A percentile compares a stretch with the other conserved stretches of the same genome.
Evolutionary conservation across 1,140 invertebrate genomes (phyloP).

Genomic region (Metaphire vulgaris): DNA sequence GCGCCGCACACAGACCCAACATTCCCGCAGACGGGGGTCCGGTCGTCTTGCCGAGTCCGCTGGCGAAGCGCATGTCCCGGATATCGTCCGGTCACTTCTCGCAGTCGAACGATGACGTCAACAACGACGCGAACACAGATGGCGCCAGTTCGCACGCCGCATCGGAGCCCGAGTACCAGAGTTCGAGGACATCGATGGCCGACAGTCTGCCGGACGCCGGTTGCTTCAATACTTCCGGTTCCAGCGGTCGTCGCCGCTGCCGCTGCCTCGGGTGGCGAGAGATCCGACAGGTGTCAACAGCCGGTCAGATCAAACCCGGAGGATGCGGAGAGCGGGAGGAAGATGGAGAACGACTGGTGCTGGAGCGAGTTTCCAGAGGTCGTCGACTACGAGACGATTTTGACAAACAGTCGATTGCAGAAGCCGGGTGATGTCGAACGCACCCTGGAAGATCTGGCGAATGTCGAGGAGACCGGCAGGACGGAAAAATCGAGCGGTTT

Average conservation of each 20-base stretch:
- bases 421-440: background rate
- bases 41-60: background rate
- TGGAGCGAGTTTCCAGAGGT: background rate
- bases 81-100: background rate
- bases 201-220: background rate
- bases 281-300: background rate
- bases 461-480: no score
- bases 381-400: background rate
- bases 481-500: no score
- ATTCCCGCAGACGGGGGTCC: background rate
- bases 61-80: background rate
- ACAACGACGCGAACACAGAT: background rate
- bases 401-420: background rate
- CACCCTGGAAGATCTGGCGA: background rate
- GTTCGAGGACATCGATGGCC: background rate
- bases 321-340: background rate
- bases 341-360: background rate
- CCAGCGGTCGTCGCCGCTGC: no score
- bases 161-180: background rate
- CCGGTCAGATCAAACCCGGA: background rate
- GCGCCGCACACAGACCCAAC: background rate
- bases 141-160: background rate
- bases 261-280: background rate
- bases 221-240: background rate
- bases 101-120: background rate